Evolutionary conservation across 2,888 invertebrate genomes (phyloP).

Genomic region (Drosophila percnosoma): DNA sequence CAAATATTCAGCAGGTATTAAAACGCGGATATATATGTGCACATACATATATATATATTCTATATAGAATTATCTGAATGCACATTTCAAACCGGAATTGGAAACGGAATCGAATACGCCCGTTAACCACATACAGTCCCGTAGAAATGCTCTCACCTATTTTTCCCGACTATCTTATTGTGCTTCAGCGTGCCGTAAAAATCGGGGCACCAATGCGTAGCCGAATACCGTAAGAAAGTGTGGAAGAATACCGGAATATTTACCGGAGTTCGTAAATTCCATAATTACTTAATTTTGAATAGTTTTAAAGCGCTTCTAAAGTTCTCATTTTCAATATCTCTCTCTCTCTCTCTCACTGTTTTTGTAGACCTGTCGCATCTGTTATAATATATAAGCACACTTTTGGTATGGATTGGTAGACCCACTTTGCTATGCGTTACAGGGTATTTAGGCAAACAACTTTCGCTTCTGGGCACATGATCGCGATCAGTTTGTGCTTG

Average conservation of each 20-base stretch:
- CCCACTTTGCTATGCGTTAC: neutral
- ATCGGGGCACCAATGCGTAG: too few species aligned
- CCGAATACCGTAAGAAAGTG: too few species aligned
- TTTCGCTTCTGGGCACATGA: conserved; percentile 3
- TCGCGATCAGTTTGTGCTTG: neutral
- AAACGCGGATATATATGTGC: neutral
- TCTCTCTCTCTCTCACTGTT: neutral
- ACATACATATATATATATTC: neutral
- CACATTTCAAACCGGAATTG: neutral
- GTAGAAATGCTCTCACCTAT: too few species aligned
- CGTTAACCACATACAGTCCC: too few species aligned
- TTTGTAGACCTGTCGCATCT: neutral
- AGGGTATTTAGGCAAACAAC: neutral
- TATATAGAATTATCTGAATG: neutral
- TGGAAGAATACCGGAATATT: too few species aligned
- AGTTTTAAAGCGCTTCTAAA: neutral
- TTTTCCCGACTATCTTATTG: too few species aligned
- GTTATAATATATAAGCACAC: neutral
- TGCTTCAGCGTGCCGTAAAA: too few species aligned
- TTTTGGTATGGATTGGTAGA: neutral
- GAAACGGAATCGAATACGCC: neutral
- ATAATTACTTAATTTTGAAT: neutral
- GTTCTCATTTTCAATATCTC: neutral
- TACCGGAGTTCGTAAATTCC: too few species aligned
- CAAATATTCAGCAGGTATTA: neutral